phyloP scores from a whole-genome alignment of 2,888 invertebrate species.

The Flexamia atlantica region DNA sequence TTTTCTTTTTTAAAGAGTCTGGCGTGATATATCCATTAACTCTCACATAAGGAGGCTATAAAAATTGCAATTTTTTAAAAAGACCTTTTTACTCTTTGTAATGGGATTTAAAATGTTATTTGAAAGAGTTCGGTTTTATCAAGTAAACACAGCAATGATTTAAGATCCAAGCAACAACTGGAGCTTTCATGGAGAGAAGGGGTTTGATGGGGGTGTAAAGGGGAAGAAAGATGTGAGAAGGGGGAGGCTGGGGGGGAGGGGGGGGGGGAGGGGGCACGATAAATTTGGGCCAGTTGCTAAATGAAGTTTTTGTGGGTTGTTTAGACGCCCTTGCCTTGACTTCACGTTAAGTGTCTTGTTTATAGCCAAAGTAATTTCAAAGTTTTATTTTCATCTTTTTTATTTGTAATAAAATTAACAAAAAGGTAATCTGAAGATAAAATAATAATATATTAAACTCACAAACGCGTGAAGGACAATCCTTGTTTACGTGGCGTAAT shows the following conservation, averaged over 20 bases:
- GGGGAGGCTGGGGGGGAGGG: not conserved
- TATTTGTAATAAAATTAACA: too few species aligned
- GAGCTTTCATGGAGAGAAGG: not conserved
- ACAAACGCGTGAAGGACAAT: too few species aligned
- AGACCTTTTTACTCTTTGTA: too few species aligned
- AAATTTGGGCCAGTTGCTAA: slow-evolving; percentile 25
- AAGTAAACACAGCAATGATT: slow-evolving; percentile 7
- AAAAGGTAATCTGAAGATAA: too few species aligned
- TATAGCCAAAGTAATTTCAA: not conserved
- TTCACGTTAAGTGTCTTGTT: slow-evolving; percentile 25
- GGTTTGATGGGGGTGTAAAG: not conserved
- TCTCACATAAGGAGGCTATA: too few species aligned
- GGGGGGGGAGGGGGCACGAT: not conserved
- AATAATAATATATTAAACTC: too few species aligned
- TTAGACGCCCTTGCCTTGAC: not conserved
- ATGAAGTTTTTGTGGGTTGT: slow-evolving; percentile 29
- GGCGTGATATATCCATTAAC: too few species aligned
- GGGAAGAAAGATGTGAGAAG: not conserved
- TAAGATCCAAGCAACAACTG: slow-evolving; percentile 9
- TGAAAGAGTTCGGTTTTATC: too few species aligned
- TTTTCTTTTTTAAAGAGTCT: too few species aligned
- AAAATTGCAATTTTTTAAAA: too few species aligned
- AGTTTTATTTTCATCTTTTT: not conserved
- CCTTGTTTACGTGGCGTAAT: too few species aligned
- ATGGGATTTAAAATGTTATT: too few species aligned